Evolutionary conservation across 2,888 invertebrate species (phyloP), one percentile per base, ranked within the genome.

Genomic region (Sepiola atlantica): DNA sequence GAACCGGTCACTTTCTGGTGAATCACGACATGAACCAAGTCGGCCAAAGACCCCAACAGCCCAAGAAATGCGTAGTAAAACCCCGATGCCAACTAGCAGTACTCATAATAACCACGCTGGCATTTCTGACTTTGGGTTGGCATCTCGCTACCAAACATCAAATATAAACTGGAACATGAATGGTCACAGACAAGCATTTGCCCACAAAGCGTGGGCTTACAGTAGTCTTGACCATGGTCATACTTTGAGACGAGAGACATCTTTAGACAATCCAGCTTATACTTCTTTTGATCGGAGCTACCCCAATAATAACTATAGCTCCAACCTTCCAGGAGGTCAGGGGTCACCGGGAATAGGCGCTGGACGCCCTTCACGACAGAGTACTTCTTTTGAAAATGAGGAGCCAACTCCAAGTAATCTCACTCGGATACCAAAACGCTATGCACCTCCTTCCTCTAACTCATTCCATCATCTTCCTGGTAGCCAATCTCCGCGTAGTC

Each of bases 381-480:
- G 98, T 92, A 98, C 98, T n/a, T 98, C 98, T 94, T 98, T 98
- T 96, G 98, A 98, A 95, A 97, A 98, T 95, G 98, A 98, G 95
- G 98, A 98, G 94, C 98, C 98, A 32, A 97, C 95, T 55, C 96
- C 97, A 14, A 96, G 96, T 95, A 96, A 96, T 95, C 95, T 97
- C 61, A 96, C 96, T 93, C 96, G 96, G 93, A 96, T 96, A 95
- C 96, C 96, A 55, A 95, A 95, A 95, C 95, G 95, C 94, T 96
- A 95, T 55, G 96, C 96, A 10, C 95, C 96, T 35, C 95, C 95
- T 55, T 94, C 96, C 94, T 95, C 95, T 94, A 94, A 95, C 57
- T 95, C 95, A 24, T 95, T 95, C 92, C 95, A 95, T 94, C 95
- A 95, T 90, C 94, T 95, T 94, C 94, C 95, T 90, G 95, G 94